A percentile compares a stretch with the other conserved stretches of the same genome.
phyloP scores from a whole-genome alignment of 30 jellyfish, hydroid and myxozoan species.

The Cassiopea andromeda region DNA sequence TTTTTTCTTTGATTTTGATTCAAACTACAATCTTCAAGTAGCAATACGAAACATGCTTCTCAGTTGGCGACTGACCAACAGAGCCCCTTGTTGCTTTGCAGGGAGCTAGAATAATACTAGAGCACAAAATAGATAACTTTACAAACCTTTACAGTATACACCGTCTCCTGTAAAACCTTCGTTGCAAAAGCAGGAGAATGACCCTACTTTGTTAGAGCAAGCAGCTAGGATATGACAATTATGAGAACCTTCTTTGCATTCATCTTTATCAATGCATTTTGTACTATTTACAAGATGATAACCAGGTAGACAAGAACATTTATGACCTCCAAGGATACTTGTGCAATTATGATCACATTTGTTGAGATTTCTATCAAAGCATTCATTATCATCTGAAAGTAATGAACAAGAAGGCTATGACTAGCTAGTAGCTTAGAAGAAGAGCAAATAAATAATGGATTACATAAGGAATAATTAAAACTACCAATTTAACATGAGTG shows the following conservation, averaged over 20 bases:
- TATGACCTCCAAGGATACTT: slow-evolving; percentile 31
- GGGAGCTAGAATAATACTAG: not conserved
- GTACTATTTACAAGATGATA: slow-evolving; percentile 29
- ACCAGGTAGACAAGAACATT: slow-evolving; percentile 51
- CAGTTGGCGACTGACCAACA: too few relatives aligned
- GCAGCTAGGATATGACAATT: slow-evolving; percentile 42
- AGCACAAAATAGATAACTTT: not conserved
- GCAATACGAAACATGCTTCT: too few relatives aligned
- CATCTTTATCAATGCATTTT: not conserved
- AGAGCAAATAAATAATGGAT: too few relatives aligned
- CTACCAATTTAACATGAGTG: too few relatives aligned
- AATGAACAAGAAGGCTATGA: too few relatives aligned
- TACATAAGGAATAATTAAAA: too few relatives aligned
- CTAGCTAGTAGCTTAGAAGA: too few relatives aligned
- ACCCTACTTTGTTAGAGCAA: slow-evolving; percentile 31
- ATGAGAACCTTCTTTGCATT: slow-evolving; percentile 3
- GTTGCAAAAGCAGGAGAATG: not conserved
- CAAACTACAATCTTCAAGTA: too few relatives aligned
- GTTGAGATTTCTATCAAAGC: slow-evolving; percentile 1
- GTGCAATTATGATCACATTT: slow-evolving; percentile 28
- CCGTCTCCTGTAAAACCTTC: slow-evolving; percentile 48
- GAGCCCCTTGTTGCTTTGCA: too few relatives aligned
- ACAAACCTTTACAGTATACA: slow-evolving; percentile 28
- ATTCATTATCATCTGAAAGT: slow-evolving; percentile 42
- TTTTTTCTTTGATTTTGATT: too few relatives aligned